Percentiles rank a stretch among this genome's conserved stretches.
phyloP scores from a whole-genome alignment of 2,888 invertebrate genomes.

The Scaptomyza cyrtandrae region DNA sequence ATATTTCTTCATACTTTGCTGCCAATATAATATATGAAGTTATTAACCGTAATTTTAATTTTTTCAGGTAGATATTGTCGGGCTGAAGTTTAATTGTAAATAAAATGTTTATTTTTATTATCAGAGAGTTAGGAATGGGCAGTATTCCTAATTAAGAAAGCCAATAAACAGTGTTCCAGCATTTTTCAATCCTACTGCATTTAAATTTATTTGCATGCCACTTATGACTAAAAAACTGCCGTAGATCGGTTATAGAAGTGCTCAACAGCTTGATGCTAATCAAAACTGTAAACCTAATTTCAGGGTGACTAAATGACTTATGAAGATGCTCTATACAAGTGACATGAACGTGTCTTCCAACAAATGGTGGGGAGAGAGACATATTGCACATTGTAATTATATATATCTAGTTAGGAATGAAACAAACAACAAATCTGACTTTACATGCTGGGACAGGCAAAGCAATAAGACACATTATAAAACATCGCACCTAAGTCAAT shows the following conservation, averaged over 20 bases:
- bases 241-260: slow-evolving; percentile 20
- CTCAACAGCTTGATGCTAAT: slow-evolving; percentile 21
- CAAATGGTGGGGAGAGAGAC: not conserved
- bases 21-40: too few species aligned
- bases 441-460: slow-evolving; percentile 5
- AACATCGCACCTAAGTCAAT: slow-evolving; percentile 41
- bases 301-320: slow-evolving; percentile 29
- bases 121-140: too few species aligned
- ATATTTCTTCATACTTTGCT: too few species aligned
- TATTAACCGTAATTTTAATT: too few species aligned
- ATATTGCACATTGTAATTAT: not conserved
- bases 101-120: too few species aligned
- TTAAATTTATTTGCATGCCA: too few species aligned
- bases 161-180: slow-evolving; percentile 4
- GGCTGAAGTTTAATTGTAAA: too few species aligned
- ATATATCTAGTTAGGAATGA: slow-evolving; percentile 3
- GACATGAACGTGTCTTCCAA: not conserved
- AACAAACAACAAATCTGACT: slow-evolving; percentile 3
- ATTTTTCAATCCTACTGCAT: not conserved
- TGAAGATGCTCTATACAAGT: slow-evolving; percentile 13
- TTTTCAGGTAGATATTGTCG: too few species aligned
- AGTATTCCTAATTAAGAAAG: slow-evolving; percentile 7
- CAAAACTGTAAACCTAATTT: slow-evolving; percentile 31
- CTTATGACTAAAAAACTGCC: slow-evolving; percentile 18
- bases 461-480: slow-evolving; percentile 11